Percentiles rank a stretch among this genome's conserved stretches.
Evolutionary conservation across 2,113 vertebrate species (phyloP).

Genomic region (Narcine bancroftii): DNA sequence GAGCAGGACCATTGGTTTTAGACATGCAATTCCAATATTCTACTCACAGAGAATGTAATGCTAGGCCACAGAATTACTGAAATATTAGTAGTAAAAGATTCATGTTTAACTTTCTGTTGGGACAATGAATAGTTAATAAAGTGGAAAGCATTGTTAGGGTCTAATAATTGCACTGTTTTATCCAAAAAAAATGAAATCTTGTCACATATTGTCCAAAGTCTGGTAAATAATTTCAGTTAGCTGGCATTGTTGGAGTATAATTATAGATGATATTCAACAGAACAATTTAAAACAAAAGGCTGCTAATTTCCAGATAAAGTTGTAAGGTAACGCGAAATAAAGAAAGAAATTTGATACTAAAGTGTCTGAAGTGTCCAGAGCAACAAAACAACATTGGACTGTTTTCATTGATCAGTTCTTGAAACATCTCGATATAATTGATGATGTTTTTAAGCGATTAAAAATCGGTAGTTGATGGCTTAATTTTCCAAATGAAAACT

Average conservation of each 20-base stretch:
- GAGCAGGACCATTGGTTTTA: neutral
- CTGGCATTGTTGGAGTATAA: too few relatives aligned
- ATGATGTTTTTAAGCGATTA: neutral
- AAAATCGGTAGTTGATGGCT: neutral
- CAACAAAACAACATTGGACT: neutral
- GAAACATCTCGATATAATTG: neutral
- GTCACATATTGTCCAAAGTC: neutral
- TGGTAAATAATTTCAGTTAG: neutral
- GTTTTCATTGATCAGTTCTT: neutral
- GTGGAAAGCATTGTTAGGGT: neutral
- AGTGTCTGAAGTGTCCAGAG: neutral
- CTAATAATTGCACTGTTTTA: slow-evolving; percentile 1
- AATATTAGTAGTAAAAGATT: neutral
- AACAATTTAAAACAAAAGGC: neutral
- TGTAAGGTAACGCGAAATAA: neutral
- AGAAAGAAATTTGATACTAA: neutral
- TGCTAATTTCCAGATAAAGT: neutral
- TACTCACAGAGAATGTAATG: neutral
- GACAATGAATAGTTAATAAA: neutral
- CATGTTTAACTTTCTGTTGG: slow-evolving; percentile 9
- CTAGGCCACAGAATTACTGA: neutral
- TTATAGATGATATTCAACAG: neutral
- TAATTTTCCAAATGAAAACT: slow-evolving; percentile 1
- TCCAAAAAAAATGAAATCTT: neutral
- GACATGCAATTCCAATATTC: neutral